Evolutionary conservation across 1,140 invertebrate species (phyloP).

Genomic region (Apocrypta bakeri): DNA sequence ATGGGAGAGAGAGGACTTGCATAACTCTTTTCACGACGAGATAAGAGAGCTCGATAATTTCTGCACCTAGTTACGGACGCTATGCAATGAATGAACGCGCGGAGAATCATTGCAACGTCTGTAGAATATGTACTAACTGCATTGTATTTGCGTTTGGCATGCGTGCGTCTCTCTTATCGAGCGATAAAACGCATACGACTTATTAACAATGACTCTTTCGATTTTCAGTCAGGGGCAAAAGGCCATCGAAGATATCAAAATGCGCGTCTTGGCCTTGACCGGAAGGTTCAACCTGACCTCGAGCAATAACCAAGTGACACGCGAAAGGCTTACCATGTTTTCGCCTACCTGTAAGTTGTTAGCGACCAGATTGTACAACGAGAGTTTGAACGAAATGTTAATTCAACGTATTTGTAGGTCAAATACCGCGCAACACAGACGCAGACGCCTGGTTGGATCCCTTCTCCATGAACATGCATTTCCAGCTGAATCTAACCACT

Average conservation of each 20-base stretch:
- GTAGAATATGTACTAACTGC: not conserved
- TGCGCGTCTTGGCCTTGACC: constrained; percentile 66
- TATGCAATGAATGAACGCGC: no score
- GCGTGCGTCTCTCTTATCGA: not conserved
- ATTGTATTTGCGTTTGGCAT: not conserved
- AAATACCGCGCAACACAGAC: constrained; percentile 75
- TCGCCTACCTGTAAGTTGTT: constrained; percentile 68
- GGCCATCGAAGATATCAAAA: constrained; percentile 70
- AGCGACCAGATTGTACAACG: not conserved
- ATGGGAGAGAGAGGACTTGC: not conserved
- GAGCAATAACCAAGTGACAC: constrained; percentile 64
- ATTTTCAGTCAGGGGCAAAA: constrained; percentile 69
- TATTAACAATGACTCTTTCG: not conserved
- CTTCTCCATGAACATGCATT: constrained; percentile 76
- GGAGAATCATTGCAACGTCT: no score
- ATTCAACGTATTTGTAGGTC: constrained; percentile 68
- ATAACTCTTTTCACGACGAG: not conserved
- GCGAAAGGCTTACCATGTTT: constrained; percentile 68
- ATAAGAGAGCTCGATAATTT: no score
- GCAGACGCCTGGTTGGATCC: constrained; percentile 74
- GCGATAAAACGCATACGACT: not conserved
- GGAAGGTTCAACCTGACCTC: constrained; percentile 67
- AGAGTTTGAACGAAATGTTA: not conserved
- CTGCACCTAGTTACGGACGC: no score
- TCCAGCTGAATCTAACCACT: constrained; percentile 74